Base-by-base conservation (phyloP, 1,140 invertebrate genomes). In the Drosophila ficusphila region DNA sequence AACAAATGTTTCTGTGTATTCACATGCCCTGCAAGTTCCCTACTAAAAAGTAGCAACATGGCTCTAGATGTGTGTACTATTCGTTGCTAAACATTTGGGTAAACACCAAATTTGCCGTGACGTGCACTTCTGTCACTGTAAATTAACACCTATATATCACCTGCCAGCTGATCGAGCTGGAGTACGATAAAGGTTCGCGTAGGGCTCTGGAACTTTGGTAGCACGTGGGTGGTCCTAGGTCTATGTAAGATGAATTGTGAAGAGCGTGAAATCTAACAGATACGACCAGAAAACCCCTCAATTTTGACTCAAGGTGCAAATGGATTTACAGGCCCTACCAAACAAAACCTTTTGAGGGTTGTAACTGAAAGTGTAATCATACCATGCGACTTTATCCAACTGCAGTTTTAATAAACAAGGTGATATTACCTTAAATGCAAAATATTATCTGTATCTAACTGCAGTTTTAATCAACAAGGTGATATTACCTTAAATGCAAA, bases 11-110 rank as follows among this genome's bases (percentile, higher is more conserved):
- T 23, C 31, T 27, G 12, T 21, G 33, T 29, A 38, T 36, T 54
- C 49, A 79, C 60, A 68, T 38, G 60, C 48, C 70, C 25, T 52
- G 70, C 52, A 60, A 69, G 48, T 12, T 41, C 33, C 41, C 39
- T 11, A 14, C 12, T 48, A 14, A 12, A 5, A 54, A 54, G 23
- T 18, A 27, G 41, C 41, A 21, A n/a, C 52, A 29, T 33, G 23
- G 18, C 7, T 57, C 23, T 14, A 21, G 31, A 34, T 48, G 34
- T 75, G 52, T 76, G 47, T n/a, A n/a, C 53, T 53, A 31, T 34
- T 6, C 51, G 8, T 18, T 54, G 79, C 75, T 85, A 85, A 85
- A 73, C 81, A 86, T 73, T 85, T 85, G 81, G 46, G 76, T 76
- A 85, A 85, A 85, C 56, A 85, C 60, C 18, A 39, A 74, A 46